Base-by-base conservation (phyloP, 2,888 invertebrate species). In the Pyrgus malvae region DNA sequence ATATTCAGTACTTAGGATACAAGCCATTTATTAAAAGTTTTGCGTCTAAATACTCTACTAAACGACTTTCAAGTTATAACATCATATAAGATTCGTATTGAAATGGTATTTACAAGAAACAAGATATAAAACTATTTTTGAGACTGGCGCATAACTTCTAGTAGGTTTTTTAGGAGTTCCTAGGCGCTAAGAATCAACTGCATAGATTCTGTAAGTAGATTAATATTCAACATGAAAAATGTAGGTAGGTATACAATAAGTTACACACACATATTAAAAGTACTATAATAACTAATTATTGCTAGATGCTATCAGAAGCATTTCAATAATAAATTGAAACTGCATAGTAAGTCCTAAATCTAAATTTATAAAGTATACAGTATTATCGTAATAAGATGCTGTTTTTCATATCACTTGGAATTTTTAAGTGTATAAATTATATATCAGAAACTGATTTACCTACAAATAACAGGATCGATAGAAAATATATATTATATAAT, bases 41-140 rank as follows among this genome's bases (percentile, higher is more conserved):
- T 45, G 44, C 44, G 29, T 37, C 37, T 53, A 53, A 53, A 25
- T 27, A 48, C 9, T 12, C 44, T 53, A 51, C 19, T n/a, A 42
- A 50, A 23, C 35, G 11, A 51, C 23, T 44, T 19, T 44, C 42
- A 51, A 53, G 21, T 53, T n/a, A n/a, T n/a, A 51, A 44, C 42
- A 51, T 51, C 27, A 35, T 50, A 42, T 35, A 42, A 17, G 23
- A 42, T 42, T 50, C 35, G 3, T 35, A 42, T 42, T 33, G 44
- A 45, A 37, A 53, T 38, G 25, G 35, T 42, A 53, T 53, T 19
- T 53, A 53, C 51, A 53, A 14, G 16, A 44, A 51, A 44, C 35
- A 42, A 41, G 25, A 38, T 40, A 41, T 41, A 50, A 37, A 51
- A 44, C 35, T 51, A 44, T 53, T 11, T 44, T 51, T 44, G 35